Evolutionary conservation across 2,888 invertebrate species (phyloP).

Genomic region (Cataglyphis rosenhaueri): DNA sequence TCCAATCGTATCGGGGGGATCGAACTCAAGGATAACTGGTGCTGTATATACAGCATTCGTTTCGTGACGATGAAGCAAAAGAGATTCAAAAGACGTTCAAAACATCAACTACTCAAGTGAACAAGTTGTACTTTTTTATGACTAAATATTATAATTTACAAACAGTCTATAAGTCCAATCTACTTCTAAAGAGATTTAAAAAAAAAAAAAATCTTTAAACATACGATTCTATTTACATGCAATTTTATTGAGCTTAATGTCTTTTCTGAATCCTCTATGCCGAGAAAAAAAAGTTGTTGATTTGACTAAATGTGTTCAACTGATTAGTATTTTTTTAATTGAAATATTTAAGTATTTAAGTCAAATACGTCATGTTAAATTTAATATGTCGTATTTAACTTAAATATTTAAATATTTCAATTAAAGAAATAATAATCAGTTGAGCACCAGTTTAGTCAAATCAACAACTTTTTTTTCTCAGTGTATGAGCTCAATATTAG

Average conservation of each 20-base stretch:
- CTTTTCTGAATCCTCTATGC: not conserved
- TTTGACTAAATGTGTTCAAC: no score
- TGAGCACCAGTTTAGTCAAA: no score
- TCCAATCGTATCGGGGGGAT: slow-evolving; percentile 73
- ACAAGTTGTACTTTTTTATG: not conserved
- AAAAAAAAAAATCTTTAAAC: not conserved
- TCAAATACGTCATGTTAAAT: no score
- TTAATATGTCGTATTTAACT: no score
- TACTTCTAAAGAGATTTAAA: not conserved
- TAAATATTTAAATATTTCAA: no score
- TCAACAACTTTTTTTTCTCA: no score
- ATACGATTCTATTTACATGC: not conserved
- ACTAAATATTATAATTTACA: not conserved
- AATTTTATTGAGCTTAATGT: not conserved
- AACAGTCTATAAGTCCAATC: not conserved
- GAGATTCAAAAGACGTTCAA: slow-evolving; percentile 37
- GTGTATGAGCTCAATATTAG: not conserved
- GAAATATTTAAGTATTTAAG: no score
- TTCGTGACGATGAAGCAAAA: slow-evolving; percentile 46
- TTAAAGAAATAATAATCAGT: no score
- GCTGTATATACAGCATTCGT: slow-evolving; percentile 55
- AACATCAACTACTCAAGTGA: slow-evolving; percentile 38
- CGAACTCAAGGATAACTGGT: slow-evolving; percentile 85
- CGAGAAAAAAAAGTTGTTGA: no score
- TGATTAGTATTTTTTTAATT: no score